Evolutionary conservation across 2,113 vertebrate species (phyloP), one percentile per base, ranked within the genome.

Genomic region (Dermatemys mawii): DNA sequence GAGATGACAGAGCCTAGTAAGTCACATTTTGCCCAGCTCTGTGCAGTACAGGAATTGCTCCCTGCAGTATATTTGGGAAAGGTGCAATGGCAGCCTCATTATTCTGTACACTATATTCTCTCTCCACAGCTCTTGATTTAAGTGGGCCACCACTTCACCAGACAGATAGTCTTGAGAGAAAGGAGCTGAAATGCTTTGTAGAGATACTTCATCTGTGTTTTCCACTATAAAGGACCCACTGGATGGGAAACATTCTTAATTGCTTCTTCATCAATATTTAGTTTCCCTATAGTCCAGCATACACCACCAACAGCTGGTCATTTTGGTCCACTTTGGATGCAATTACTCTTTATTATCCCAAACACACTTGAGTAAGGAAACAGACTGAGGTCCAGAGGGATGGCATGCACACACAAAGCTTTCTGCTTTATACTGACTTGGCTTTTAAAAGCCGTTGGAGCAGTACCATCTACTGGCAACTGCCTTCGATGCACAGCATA

Each of bases 111-210:
- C 78, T 41, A 53, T 0, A 0, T 27, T 11, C 49, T 73, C 32
- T 48, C 6, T 8, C 9, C 48, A 11, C 57, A 14, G 60, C 27
- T 7, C 54, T 70, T 4, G 63, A 79, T 67, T 1, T 46, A 82
- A 84, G n/a, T 67, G 29, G 13, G 73, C 0, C 46, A 32, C 2
- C 35, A 4, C 0, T 0, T 4, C 16, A 44, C 49, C 90, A 81
- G 78, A 11, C 41, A 87, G 67, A 70, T 26, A 32, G 21, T 17
- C 80, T 48, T 3, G 5, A 1, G 0, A 14, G 11, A 78, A 83
- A 51, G 8, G 29, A 83, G 50, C 63, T 35, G 48, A n/a, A 90
- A 26, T 1, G 38, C 89, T 90, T 60, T 48, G 75, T 1, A 60
- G 53, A 70, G 54, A 11, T 1, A 6, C 27, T 41, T 81, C 4